phyloP scores from a whole-genome alignment of 1,140 invertebrate species.

The Drosophila sproati region DNA sequence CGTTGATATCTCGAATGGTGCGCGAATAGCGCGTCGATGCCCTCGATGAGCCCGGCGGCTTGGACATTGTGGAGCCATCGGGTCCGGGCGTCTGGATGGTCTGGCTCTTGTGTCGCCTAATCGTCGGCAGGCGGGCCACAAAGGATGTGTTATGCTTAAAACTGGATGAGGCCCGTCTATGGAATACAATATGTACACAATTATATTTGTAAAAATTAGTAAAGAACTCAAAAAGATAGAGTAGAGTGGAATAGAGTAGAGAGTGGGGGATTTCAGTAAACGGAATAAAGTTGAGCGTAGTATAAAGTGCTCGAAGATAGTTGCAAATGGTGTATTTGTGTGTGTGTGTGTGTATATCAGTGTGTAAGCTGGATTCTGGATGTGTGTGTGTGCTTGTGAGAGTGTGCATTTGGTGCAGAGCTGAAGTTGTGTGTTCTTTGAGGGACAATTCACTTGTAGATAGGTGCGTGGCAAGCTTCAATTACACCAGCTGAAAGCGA shows the following conservation, averaged over 20 bases:
- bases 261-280: constrained; percentile 23
- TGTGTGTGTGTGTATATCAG: constrained; percentile 5
- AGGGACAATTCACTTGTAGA: neutral
- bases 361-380: too few species aligned
- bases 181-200: constrained; percentile 45
- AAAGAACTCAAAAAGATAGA: neutral
- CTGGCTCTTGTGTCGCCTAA: constrained; percentile 91
- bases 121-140: constrained; percentile 93
- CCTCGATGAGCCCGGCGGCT: constrained; percentile 80
- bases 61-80: constrained; percentile 79
- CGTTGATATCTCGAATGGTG: constrained; percentile 89
- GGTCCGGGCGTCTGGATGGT: constrained; percentile 88
- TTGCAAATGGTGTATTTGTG: constrained; percentile 19
- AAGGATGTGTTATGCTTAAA: constrained; percentile 97
- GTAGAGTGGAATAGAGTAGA: neutral
- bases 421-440: constrained; percentile 10
- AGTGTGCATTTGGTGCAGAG: neutral
- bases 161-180: constrained; percentile 89
- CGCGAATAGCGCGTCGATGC: constrained; percentile 85
- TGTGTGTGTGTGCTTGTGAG: constrained; percentile 5
- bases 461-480: constrained; percentile 14
- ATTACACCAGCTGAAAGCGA: constrained; percentile 39
- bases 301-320: constrained; percentile 12
- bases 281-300: constrained; percentile 23
- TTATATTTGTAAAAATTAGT: constrained; percentile 21